Evolutionary conservation across 2,888 invertebrate genomes (phyloP).

Genomic region (Brachyptera putata): DNA sequence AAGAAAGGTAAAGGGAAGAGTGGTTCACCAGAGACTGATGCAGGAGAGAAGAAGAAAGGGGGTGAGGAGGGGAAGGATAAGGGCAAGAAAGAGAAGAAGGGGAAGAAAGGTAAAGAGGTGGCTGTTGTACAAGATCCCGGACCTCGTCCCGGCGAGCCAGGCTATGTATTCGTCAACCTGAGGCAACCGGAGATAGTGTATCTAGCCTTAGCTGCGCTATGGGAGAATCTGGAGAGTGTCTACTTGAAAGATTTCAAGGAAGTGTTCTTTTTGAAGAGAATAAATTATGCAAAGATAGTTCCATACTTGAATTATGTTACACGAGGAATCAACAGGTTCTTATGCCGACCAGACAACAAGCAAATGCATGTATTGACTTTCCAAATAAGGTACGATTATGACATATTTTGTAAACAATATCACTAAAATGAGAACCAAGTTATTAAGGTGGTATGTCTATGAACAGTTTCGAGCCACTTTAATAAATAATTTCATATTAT

Average conservation of each 20-base stretch:
- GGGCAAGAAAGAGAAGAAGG: slow-evolving; percentile 3
- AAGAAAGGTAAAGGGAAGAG: slow-evolving; percentile 41
- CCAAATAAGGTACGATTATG: slow-evolving; percentile 56
- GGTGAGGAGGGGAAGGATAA: neutral
- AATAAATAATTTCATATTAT: too few species aligned
- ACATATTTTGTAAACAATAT: too few species aligned
- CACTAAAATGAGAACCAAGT: too few species aligned
- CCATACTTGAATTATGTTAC: slow-evolving; percentile 55
- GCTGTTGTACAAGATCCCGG: slow-evolving; percentile 33
- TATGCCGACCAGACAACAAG: slow-evolving; percentile 54
- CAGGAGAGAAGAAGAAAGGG: too few species aligned
- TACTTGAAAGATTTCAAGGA: slow-evolving; percentile 54
- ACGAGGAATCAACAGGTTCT: slow-evolving; percentile 53
- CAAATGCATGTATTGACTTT: slow-evolving; percentile 54
- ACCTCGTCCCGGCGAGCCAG: slow-evolving; percentile 43
- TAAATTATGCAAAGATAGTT: slow-evolving; percentile 52
- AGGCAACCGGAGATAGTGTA: slow-evolving; percentile 44
- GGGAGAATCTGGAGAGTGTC: slow-evolving; percentile 51
- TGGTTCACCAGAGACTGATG: slow-evolving; percentile 9
- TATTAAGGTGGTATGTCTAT: too few species aligned
- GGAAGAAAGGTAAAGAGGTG: slow-evolving; percentile 39
- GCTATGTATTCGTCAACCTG: slow-evolving; percentile 36
- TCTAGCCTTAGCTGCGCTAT: slow-evolving; percentile 48
- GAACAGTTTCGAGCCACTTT: too few species aligned
- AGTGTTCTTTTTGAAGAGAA: slow-evolving; percentile 54